Base-by-base conservation (phyloP, 1,140 invertebrate species). In the Papilio helenus region DNA sequence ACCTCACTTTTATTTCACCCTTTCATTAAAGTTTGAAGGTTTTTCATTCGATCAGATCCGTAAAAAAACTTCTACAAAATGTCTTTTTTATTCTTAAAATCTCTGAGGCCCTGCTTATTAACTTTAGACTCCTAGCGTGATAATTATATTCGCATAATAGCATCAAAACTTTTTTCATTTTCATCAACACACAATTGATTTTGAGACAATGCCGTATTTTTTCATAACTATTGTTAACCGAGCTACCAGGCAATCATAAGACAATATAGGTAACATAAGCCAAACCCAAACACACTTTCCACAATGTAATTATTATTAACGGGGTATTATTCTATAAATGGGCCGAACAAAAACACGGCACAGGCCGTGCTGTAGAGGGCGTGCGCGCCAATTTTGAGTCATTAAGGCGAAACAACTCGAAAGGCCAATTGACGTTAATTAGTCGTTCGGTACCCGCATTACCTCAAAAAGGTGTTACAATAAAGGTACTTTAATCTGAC, bases 381-480 rank as follows among this genome's bases (percentile, higher is more conserved):
- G 72, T 73, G 39, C 76, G 29, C 80, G 81, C 84, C 86, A 89
- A 93, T 93, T 92, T 92, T 85, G 82, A 84, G 81, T 89, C 90
- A 92, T 93, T 92, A 91, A 85, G 83, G 86, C 85, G 88, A 92
- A 89, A 90, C 88, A 87, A 86, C 81, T 82, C 72, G 81, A 88
- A 86, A 89, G 84, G 85, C 85, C 90, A 89, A 93, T 92, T 87
- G 86, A 84, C 82, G 72, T 83, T 90, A 91, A 93, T 93, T 88
- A 90, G 85, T 82, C 86, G 87, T 88, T 92, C 84, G 85, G 81
- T 72, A 58, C 76, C 73, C 65, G 78, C 79, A 87, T 85, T 88
- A 87, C 80, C 82, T 81, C 85, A 90, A 92, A 92, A 90, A 91
- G 86, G 91, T 93, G 91, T 93, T 90, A 91, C 86, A 87, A 84